Evolutionary conservation across 37 sponge, comb jelly and placozoan species (phyloP).

Genomic region (Petrosia ficiformis): DNA sequence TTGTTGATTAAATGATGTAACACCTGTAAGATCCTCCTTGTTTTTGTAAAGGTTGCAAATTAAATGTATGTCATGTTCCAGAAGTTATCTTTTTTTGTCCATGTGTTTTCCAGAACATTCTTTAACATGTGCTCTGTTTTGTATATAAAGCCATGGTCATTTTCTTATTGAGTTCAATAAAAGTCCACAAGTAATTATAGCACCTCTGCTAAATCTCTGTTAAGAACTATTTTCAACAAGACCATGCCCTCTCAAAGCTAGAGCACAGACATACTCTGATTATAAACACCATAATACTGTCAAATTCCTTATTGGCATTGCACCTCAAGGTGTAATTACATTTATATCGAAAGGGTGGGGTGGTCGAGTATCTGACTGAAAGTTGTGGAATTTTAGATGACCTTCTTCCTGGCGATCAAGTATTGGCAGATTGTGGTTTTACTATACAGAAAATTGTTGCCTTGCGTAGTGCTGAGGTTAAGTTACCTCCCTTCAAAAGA

Average conservation of each 20-base stretch:
- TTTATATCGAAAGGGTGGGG: constrained; percentile 40
- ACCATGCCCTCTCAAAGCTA: too few species aligned
- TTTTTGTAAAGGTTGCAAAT: too few species aligned
- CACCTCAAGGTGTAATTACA: constrained; percentile 37
- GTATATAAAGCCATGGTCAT: too few species aligned
- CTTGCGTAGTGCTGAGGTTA: constrained; percentile 37
- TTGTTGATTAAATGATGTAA: too few species aligned
- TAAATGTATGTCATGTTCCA: too few species aligned
- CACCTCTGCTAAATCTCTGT: constrained; percentile 34
- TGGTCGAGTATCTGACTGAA: constrained; percentile 30
- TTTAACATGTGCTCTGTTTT: too few species aligned
- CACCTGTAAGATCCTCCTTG: too few species aligned
- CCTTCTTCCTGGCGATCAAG: constrained; percentile 24
- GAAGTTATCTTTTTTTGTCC: too few species aligned
- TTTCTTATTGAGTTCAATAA: too few species aligned
- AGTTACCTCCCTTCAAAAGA: too few species aligned
- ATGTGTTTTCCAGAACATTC: too few species aligned
- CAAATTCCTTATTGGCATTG: constrained; percentile 31
- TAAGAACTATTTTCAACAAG: constrained; percentile 29
- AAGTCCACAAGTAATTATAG: too few species aligned
- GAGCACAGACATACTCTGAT: constrained; percentile 35
- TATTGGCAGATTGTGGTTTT: constrained; percentile 29
- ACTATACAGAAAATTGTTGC: constrained; percentile 29
- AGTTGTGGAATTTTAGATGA: constrained; percentile 19
- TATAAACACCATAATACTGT: constrained; percentile 36